Evolutionary conservation across 2,888 invertebrate genomes (phyloP).

Genomic region (Pomacea canaliculata): DNA sequence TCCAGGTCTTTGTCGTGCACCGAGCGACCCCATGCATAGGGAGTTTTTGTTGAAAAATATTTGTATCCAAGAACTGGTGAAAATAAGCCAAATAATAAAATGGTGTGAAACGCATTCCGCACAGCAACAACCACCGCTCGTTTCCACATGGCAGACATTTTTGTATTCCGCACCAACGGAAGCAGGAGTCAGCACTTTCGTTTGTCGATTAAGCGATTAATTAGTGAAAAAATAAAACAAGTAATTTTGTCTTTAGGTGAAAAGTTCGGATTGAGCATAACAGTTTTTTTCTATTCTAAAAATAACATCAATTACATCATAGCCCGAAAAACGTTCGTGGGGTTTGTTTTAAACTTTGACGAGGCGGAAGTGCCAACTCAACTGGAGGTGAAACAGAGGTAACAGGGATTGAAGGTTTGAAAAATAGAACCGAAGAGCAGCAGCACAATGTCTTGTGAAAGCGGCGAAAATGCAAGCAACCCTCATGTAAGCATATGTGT

Average conservation of each 20-base stretch:
- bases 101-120: neutral
- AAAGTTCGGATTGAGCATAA: no score
- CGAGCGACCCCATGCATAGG: slow-evolving; percentile 46
- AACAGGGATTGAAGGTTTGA: no score
- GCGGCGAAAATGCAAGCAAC: neutral
- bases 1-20: slow-evolving; percentile 25
- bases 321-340: no score
- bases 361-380: no score
- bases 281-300: no score
- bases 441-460: neutral
- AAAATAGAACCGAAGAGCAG: neutral
- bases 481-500: neutral
- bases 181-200: neutral
- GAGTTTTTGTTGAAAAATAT: slow-evolving; percentile 56
- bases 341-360: no score
- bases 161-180: slow-evolving; percentile 16
- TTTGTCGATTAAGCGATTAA: no score
- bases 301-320: no score
- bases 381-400: no score
- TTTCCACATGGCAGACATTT: slow-evolving; percentile 16
- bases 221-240: no score
- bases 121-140: neutral
- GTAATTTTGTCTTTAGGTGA: no score
- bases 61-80: slow-evolving; percentile 18
- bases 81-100: slow-evolving; percentile 5